A percentile compares a stretch with the other conserved stretches of the same genome.
Evolutionary conservation across 1,140 invertebrate genomes (phyloP).

Genomic region (Pseudomyrmex cubaensis): DNA sequence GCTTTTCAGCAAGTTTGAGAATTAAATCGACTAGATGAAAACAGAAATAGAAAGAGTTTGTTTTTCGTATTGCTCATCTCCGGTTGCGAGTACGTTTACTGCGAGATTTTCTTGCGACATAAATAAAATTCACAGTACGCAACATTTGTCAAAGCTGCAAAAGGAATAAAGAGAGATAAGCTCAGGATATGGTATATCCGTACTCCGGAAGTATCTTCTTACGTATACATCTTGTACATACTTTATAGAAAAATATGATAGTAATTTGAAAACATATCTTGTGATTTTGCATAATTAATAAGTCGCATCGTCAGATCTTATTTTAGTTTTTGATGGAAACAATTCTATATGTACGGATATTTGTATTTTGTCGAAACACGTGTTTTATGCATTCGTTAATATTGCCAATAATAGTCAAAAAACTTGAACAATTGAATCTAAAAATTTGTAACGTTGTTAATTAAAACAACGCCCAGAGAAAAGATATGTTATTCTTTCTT

Average conservation of each 20-base stretch:
- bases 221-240: not conserved
- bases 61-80: constrained; percentile 5
- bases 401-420: too few relatives aligned
- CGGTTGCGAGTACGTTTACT: not conserved
- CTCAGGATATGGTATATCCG: too few relatives aligned
- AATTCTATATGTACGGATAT: too few relatives aligned
- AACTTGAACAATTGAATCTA: too few relatives aligned
- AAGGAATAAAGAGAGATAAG: constrained; percentile 10
- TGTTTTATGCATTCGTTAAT: too few relatives aligned
- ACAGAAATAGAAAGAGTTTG: constrained; percentile 46
- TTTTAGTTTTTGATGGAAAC: too few relatives aligned
- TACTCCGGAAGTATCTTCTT: not conserved
- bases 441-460: too few relatives aligned
- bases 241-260: not conserved
- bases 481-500: too few relatives aligned
- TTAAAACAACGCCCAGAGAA: too few relatives aligned
- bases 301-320: too few relatives aligned
- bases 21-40: constrained; percentile 44
- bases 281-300: not conserved
- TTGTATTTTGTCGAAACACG: too few relatives aligned
- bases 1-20: constrained; percentile 28
- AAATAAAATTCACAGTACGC: constrained; percentile 15
- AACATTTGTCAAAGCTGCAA: not conserved
- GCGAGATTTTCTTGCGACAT: constrained; percentile 1
- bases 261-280: constrained; percentile 12